These are phyloP conservation scores for Eulemur coronatus DNA, from an alignment of 2,797 vertebrate genomes.

Conservation along the genomic window DNA sequence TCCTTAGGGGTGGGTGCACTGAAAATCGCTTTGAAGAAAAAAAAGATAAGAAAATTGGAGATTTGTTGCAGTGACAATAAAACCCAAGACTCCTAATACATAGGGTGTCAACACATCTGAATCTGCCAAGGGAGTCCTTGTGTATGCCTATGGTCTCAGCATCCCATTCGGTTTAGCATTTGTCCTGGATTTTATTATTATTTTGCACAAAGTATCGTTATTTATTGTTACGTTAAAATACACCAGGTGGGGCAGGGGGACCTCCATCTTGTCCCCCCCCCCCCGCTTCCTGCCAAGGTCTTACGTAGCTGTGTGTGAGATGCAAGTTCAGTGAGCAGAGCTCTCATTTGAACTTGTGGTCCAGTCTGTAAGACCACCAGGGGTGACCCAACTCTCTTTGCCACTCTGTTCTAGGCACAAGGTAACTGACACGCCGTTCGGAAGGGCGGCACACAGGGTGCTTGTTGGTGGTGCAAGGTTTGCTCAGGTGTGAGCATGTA, in stretches of 20 bases:
- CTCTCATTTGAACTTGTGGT: background rate
- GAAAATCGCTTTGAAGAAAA: background rate
- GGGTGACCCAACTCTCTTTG: background rate
- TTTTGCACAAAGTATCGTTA: background rate
- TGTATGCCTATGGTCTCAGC: fast-evolving
- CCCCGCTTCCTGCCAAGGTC: background rate
- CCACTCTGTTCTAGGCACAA: background rate
- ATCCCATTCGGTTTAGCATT: background rate
- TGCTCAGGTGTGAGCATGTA: background rate
- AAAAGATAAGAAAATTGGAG: background rate
- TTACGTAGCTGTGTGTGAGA: background rate
- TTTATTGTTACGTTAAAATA: background rate
- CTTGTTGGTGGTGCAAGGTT: background rate
- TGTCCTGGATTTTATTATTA: background rate
- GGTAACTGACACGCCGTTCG: background rate
- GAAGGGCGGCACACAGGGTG: fast-evolving
- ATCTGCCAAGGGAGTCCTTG: background rate
- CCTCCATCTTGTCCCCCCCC: background rate
- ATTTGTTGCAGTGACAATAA: background rate
- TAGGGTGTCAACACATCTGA: background rate
- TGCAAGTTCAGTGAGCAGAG: background rate
- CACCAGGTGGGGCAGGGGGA: background rate
- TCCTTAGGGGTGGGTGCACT: background rate
- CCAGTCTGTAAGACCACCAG: background rate
- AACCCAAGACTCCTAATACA: background rate